Base-by-base conservation (phyloP, 2,888 invertebrate species). In the Drosophila eohydei region DNA sequence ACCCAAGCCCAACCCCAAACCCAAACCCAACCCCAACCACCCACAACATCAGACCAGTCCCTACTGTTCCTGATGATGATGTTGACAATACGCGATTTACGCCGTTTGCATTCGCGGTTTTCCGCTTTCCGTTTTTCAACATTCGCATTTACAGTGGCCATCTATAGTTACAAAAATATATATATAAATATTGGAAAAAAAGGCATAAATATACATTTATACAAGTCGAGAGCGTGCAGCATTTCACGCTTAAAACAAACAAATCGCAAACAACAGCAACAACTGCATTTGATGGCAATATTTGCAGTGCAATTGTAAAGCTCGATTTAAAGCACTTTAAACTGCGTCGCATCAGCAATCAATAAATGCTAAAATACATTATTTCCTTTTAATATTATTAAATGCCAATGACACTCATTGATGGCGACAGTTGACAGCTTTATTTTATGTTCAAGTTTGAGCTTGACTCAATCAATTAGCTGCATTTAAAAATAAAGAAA, bases 241-340 rank as follows among this genome's bases (percentile, higher is more conserved):
- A 63, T 61, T 85, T 76, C 58, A 69, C 72, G 72, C 88, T 76
- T 74, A 48, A 83, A 81, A 79, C 79, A 81, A 83, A 77, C 64
- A 78, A 73, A 78, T 74, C 81, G 71, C 44, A 26, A 52, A 34
- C 57, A 67, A 58, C 11, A 58, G 46, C 44, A 64, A 58, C 43
- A 65, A 46, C 14, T 55, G 54, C 40, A 62, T 54, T 71, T 58
- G 76, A 58, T 57, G 62, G 43, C 32, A 34, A 55, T 32, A 66
- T 67, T 77, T 74, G 50, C 66, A 69, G 32, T 40, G 34, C 43
- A 50, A 59, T 61, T 48, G 69, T 41, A 55, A 59, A 52, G 52
- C 51, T 26, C 16, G 21, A 36, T 43, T 50, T 50, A 61, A 61
- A 34, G 38, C 50, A 28, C 63, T 64, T 41, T 28, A 50, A 62